Evolutionary conservation across 2,797 vertebrate species (phyloP).

Genomic region (Danio choprae): DNA sequence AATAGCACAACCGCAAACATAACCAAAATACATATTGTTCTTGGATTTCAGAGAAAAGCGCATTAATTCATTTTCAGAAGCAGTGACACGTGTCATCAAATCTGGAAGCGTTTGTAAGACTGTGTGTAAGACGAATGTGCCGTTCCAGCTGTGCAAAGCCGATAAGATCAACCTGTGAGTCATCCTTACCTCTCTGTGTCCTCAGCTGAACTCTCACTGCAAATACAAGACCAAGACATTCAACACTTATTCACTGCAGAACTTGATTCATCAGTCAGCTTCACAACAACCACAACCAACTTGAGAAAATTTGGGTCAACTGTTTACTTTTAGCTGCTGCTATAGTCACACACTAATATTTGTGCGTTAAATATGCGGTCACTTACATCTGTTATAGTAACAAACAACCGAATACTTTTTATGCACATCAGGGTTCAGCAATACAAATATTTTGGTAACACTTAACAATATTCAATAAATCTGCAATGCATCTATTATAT

Average conservation of each 20-base stretch:
- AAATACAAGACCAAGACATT: conserved; percentile 60
- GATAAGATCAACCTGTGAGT: conserved; percentile 56
- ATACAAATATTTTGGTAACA: too few relatives aligned
- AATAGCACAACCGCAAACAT: background rate
- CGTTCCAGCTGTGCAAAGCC: conserved; percentile 58
- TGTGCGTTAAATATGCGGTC: background rate
- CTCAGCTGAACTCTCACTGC: conserved; percentile 59
- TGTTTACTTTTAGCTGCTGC: background rate
- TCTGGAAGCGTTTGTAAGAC: conserved; percentile 22
- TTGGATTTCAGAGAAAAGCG: background rate
- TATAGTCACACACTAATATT: too few relatives aligned
- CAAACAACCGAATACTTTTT: background rate
- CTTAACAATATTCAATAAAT: too few relatives aligned
- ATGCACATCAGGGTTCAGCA: too few relatives aligned
- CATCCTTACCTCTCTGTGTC: conserved; percentile 43
- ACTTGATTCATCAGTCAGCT: conserved; percentile 48
- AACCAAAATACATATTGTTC: background rate
- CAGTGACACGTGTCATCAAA: background rate
- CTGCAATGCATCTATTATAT: too few relatives aligned
- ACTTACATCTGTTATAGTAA: background rate
- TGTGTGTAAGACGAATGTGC: background rate
- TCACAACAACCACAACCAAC: conserved; percentile 11
- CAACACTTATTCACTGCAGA: conserved; percentile 55
- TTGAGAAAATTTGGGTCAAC: background rate
- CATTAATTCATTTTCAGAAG: background rate